These are phyloP conservation scores for Bergia puertoricense DNA, from an alignment of 92 coral and sea anemone genomes.

Conservation along the genomic window DNA sequence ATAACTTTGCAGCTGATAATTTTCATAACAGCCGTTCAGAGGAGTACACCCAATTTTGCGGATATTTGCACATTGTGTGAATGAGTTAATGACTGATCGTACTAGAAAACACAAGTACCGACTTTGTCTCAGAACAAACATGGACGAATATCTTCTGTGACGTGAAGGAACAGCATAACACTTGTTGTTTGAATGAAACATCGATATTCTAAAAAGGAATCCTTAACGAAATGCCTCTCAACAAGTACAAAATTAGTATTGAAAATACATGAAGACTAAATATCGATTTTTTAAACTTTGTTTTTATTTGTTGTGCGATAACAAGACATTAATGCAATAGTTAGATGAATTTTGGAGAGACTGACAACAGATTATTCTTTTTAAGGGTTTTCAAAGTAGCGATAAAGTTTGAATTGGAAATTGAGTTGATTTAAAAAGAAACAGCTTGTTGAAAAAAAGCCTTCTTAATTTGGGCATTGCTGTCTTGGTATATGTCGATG, in stretches of 20 bases:
- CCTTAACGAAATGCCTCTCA: background rate
- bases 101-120: constrained; percentile 32
- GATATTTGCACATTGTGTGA: constrained; percentile 9
- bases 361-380: too few species aligned
- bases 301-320: background rate
- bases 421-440: too few species aligned
- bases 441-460: background rate
- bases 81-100: constrained; percentile 34
- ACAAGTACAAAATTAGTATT: background rate
- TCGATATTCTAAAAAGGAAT: background rate
- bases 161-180: background rate
- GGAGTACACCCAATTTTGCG: constrained; percentile 6
- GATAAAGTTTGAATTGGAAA: too few species aligned
- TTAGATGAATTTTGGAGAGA: too few species aligned
- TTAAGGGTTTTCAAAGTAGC: too few species aligned
- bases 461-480: background rate
- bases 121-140: background rate
- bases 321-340: too few species aligned
- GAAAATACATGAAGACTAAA: background rate
- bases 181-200: background rate
- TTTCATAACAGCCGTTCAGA: background rate
- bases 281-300: background rate
- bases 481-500: background rate
- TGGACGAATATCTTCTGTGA: background rate
- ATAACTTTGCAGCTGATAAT: background rate